phyloP scores from a whole-genome alignment of 2,113 vertebrate species.

The Stegastes partitus region DNA sequence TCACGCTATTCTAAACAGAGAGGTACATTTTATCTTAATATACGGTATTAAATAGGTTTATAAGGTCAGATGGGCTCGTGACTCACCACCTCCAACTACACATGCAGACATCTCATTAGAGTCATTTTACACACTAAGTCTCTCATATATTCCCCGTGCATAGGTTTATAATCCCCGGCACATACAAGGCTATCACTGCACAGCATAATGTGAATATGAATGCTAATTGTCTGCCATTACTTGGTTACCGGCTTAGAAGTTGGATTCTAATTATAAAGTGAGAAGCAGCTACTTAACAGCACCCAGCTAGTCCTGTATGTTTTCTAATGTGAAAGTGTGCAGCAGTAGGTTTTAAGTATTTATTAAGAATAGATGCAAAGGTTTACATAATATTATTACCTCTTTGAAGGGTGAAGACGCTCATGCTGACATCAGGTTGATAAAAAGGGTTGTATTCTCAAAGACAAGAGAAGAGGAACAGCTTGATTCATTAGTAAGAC shows the following conservation, averaged over 20 bases:
- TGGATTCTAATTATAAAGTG: not conserved
- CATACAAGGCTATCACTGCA: not conserved
- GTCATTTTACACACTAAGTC: not conserved
- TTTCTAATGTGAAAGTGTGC: no score
- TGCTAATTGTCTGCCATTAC: not conserved
- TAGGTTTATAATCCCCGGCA: slow-evolving; percentile 3
- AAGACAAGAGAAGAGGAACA: no score
- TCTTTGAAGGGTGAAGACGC: no score
- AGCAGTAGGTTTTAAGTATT: no score
- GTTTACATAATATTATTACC: no score
- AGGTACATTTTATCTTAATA: not conserved
- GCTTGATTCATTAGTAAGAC: no score
- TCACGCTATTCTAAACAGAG: not conserved
- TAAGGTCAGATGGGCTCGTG: slow-evolving; percentile 1
- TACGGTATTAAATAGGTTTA: no score
- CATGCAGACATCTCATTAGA: not conserved
- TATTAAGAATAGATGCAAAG: no score
- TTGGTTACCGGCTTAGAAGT: not conserved
- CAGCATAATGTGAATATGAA: not conserved
- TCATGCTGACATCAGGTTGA: no score
- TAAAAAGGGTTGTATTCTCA: no score
- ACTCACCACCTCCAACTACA: not conserved
- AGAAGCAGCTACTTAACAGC: not conserved
- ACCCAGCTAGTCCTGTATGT: not conserved
- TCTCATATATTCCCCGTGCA: not conserved